Evolutionary conservation across 2,113 vertebrate genomes (phyloP), one percentile per base, ranked within the genome.

Genomic region (Calonectris borealis): DNA sequence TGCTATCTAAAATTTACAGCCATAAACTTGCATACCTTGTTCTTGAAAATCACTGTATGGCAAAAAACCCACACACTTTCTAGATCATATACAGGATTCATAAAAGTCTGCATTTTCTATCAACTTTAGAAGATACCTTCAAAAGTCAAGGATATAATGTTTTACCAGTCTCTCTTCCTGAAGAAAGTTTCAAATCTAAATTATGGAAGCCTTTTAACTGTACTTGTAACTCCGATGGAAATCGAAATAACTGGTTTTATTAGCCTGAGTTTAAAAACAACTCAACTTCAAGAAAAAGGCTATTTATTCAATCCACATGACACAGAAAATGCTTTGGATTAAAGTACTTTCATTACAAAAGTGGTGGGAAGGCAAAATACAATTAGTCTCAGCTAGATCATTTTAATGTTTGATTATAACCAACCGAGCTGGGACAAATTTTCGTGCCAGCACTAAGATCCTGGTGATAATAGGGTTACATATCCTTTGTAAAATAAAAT

Each of bases 381-480:
- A 96, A 95, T 96, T 96, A 97, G 68, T 32, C 52, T 83, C 69
- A 82, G 88, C 36, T 88, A 93, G 83, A 91, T 88, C 40, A 90
- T 94, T 96, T 94, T 93, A 96, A 96, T 96, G 78, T 88, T 96
- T 94, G 88, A 94, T 94, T 96, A 94, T 73, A 93, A 94, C 42
- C 76, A 71, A 73, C 49, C 22, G 38, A 87, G 68, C 69, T 79
- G 68, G 60, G 75, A 94, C 48, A 95, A 70, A 29, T 52, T 81
- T 93, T 85, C n/a, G 11, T 88, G 72, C 57, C 55, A 86, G 57
- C n/a, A 49, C 34, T 62, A 72, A 81, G 77, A 44, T 55, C 38
- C 27, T 84, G 42, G 14, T 85, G 86, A 94, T 93, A 95, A 93
- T 69, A 81, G 69, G 78, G 79, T 78, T 93, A 95, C 78, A 94